Conservation (phyloP, 1,140 invertebrate genomes). For the Drosophila suzukii region DNA sequence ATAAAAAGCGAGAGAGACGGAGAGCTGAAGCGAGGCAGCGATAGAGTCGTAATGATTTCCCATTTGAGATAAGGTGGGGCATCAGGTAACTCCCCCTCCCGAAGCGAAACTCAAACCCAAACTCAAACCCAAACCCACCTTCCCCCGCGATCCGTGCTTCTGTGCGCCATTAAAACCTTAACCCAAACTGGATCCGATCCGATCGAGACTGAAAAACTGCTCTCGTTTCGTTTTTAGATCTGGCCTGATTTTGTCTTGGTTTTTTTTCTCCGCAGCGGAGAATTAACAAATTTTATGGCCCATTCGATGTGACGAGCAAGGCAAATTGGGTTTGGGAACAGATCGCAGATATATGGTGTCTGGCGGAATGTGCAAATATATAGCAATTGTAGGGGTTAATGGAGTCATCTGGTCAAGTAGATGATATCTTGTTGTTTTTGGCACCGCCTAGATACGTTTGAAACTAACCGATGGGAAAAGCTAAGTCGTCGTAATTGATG, state of each 20-base stretch:
- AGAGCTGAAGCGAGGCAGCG: not conserved
- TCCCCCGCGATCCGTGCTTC: constrained; percentile 28
- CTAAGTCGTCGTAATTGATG: not conserved
- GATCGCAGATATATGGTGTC: constrained; percentile 30
- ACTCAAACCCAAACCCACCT: not conserved
- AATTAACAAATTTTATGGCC: constrained; percentile 73
- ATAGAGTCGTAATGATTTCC: constrained; percentile 70
- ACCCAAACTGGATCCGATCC: constrained; percentile 36
- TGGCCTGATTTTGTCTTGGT: constrained; percentile 62
- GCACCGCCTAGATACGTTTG: not conserved
- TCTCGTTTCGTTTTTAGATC: constrained; percentile 70
- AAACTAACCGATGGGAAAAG: not conserved
- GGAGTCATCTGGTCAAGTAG: constrained; percentile 22
- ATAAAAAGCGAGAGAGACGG: constrained; percentile 22
- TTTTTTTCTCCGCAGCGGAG: constrained; percentile 42
- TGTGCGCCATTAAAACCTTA: constrained; percentile 36
- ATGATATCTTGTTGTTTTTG: constrained; percentile 1
- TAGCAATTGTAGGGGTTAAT: constrained; percentile 30
- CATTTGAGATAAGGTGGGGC: constrained; percentile 75
- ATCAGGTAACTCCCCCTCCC: constrained; percentile 43
- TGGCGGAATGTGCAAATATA: constrained; percentile 35
- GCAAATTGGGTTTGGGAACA: constrained; percentile 43
- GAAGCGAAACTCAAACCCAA: not conserved
- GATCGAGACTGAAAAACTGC: constrained; percentile 52
- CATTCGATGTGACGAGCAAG: constrained; percentile 59